phyloP scores from a whole-genome alignment of 2,888 invertebrate species.

The Tipula unca region DNA sequence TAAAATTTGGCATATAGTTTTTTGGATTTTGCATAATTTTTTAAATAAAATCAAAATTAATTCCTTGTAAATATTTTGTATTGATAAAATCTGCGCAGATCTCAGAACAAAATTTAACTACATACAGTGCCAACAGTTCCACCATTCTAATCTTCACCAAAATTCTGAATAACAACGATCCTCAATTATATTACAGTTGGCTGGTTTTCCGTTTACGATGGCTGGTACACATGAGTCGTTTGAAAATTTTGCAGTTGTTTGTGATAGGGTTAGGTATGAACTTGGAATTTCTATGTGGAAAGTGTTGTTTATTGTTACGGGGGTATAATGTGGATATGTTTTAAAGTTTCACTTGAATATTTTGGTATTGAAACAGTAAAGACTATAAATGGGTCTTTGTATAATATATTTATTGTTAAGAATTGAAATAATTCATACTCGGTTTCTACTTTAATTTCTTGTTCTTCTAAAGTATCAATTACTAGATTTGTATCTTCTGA shows the following conservation, averaged over 20 bases:
- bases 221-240: neutral
- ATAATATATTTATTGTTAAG: neutral
- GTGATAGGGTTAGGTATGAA: neutral
- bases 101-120: no score
- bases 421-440: neutral
- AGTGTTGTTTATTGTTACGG: neutral
- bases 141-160: no score
- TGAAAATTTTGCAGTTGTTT: neutral
- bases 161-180: no score
- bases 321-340: neutral
- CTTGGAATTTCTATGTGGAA: neutral
- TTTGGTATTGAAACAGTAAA: no score
- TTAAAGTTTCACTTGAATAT: neutral
- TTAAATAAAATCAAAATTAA: no score
- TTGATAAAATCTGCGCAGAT: no score
- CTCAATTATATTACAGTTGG: neutral
- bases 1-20: neutral
- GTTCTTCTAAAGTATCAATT: neutral
- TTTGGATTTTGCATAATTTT: no score
- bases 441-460: neutral
- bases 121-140: no score
- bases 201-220: neutral
- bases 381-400: neutral
- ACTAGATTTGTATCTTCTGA: neutral
- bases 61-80: no score